A percentile compares a stretch with the other conserved stretches of the same genome.
These are phyloP conservation scores for Siniperca undulata DNA, from an alignment of 2,797 vertebrate species.

Conservation along the genomic window DNA sequence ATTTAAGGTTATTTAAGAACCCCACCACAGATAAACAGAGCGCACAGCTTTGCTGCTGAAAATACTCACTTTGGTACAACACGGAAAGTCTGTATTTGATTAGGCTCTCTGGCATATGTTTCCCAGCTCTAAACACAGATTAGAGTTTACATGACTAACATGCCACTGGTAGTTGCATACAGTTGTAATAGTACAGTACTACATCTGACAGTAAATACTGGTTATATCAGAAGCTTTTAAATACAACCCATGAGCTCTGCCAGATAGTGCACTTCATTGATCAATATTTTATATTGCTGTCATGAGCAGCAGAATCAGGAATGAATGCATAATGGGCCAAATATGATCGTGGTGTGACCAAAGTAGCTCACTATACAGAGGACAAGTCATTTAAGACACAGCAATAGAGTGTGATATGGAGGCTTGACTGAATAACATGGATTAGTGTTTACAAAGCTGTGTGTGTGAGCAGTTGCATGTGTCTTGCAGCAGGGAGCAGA, in stretches of 20 bases:
- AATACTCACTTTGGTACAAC: constrained; percentile 79
- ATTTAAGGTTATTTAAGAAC: constrained; percentile 49
- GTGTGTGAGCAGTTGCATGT: constrained; percentile 49
- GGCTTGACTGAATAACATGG: constrained; percentile 5
- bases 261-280: constrained; percentile 25
- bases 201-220: constrained; percentile 61
- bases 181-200: constrained; percentile 58
- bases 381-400: constrained; percentile 29
- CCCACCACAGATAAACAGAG: constrained; percentile 51
- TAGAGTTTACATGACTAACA: constrained; percentile 62
- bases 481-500: constrained; percentile 66
- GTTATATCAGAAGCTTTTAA: constrained; percentile 37
- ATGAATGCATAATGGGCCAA: constrained; percentile 32
- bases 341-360: constrained; percentile 25
- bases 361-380: constrained; percentile 29
- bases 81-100: constrained; percentile 48
- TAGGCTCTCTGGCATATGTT: constrained; percentile 43
- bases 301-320: constrained; percentile 26
- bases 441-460: constrained; percentile 8
- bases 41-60: constrained; percentile 50
- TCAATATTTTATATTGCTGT: constrained; percentile 18
- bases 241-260: constrained; percentile 28
- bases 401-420: constrained; percentile 3
- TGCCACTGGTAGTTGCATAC: constrained; percentile 71
- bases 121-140: constrained; percentile 49